phyloP scores from a whole-genome alignment of 2,113 vertebrate genomes.

The Podarcis muralis region DNA sequence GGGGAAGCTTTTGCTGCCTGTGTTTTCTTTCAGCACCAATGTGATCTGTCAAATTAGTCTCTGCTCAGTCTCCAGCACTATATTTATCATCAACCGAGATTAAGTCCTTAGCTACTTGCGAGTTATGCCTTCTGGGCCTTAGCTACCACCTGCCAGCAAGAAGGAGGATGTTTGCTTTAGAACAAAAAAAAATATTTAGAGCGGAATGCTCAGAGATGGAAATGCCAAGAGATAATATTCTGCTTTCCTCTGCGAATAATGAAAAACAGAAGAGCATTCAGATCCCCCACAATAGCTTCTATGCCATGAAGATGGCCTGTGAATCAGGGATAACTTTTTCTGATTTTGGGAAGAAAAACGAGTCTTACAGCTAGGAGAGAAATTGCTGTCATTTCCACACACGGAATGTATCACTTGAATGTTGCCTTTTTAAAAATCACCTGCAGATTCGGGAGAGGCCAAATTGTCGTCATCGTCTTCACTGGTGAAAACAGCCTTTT shows the following conservation, averaged over 20 bases:
- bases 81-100: not conserved
- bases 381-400: not conserved
- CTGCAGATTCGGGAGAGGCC: not conserved
- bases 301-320: not conserved
- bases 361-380: not conserved
- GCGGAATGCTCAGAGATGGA: not conserved
- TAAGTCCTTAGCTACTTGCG: conserved; percentile 9
- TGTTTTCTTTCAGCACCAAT: not conserved
- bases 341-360: not conserved
- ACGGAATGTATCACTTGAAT: not conserved
- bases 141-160: conserved; percentile 16
- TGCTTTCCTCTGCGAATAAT: not conserved
- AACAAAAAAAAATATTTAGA: conserved; percentile 22
- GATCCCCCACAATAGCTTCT: not conserved
- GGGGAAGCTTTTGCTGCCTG: fast-evolving
- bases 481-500: not conserved
- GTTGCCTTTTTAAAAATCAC: not conserved
- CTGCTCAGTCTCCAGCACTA: not conserved
- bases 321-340: not conserved
- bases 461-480: not conserved
- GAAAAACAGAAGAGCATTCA: not conserved
- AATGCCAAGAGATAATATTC: not conserved
- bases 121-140: not conserved
- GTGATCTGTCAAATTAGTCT: not conserved
- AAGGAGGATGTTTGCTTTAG: conserved; percentile 18